Base-by-base conservation (phyloP, 2,888 invertebrate genomes). In the Drosophila paracracens region DNA sequence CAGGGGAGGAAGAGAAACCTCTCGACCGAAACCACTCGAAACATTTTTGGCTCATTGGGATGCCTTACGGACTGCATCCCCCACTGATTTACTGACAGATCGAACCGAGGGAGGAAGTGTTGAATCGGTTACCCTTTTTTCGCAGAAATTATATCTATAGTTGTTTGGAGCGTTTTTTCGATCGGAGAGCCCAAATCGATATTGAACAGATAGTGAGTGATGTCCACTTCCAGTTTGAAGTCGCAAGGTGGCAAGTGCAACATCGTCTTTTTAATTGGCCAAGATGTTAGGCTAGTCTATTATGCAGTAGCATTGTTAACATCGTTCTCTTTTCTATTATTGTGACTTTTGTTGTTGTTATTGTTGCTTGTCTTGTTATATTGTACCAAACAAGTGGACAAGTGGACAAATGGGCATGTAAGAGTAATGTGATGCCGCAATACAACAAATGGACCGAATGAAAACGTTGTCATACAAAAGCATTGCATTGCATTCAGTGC, bases 401-500 rank as follows among this genome's bases (percentile, higher is more conserved):
- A 43, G 11, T 21, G 11, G 43, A 46, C 43, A 46, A 7, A 7
- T 25, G 7, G 21, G 7, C 13, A 25, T 16, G 25, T 25, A 1
- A 21, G 21, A 16, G 7, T 25, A 16, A 25, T 46, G 46, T 13
- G 7, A 25, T 25, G 46, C 21, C 13, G 21, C 46, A 46, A 25
- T 16, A 16, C 25, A 33, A 54, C 36, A 25, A 54, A 25, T 36
- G 16, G 18, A 53, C 0, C 6, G 18, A 53, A 21, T 54, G 58
- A 21, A 59, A 71, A 40, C 36, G 38, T n/a, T 38, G 35, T 7
- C 11, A 51, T 33, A 56, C 25, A 43, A 40, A 51, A 4, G 16
- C 21, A 46, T 25, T 46, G 13, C 21, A 46, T 21, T 56, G 58
- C 61, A 58, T 73, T 61, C 35, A 52, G 57, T 29, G 50, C 66